These are phyloP conservation scores for Tor tambroides DNA, from an alignment of 2,113 vertebrate species.

Conservation along the genomic window DNA sequence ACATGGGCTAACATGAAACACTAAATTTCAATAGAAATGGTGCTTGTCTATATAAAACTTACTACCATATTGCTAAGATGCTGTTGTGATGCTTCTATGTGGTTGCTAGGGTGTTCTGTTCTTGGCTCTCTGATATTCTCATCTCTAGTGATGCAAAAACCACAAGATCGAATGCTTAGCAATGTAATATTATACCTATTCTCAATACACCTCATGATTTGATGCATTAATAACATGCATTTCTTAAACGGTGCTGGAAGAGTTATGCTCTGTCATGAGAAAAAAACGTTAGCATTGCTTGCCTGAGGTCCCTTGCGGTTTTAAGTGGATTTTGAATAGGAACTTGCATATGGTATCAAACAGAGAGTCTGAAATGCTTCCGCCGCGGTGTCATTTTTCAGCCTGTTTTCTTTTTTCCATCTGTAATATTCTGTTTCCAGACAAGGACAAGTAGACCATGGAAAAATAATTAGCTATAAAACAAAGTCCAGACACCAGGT, in stretches of 20 bases:
- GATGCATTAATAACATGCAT: neutral
- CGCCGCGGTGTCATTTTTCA: neutral
- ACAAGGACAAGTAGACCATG: slow-evolving; percentile 7
- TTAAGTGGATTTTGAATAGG: neutral
- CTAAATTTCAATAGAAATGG: neutral
- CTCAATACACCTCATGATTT: neutral
- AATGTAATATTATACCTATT: neutral
- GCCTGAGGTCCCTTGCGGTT: slow-evolving; percentile 17
- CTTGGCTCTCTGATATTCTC: neutral
- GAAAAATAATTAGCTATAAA: neutral
- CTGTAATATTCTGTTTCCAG: neutral
- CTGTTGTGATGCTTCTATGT: neutral
- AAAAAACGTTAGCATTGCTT: neutral
- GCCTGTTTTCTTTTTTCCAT: neutral
- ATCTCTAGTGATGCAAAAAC: neutral
- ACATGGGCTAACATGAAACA: neutral
- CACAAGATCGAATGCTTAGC: neutral
- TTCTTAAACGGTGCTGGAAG: neutral
- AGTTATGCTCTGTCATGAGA: neutral
- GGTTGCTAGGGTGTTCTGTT: neutral
- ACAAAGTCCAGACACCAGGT: neutral
- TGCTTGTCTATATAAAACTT: neutral
- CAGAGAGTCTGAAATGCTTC: neutral
- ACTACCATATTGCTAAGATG: neutral
- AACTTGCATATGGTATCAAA: neutral